A percentile compares a stretch with the other conserved stretches of the same genome.
Conservation (phyloP, 2,888 invertebrate species). For the Polyploca ridens region DNA sequence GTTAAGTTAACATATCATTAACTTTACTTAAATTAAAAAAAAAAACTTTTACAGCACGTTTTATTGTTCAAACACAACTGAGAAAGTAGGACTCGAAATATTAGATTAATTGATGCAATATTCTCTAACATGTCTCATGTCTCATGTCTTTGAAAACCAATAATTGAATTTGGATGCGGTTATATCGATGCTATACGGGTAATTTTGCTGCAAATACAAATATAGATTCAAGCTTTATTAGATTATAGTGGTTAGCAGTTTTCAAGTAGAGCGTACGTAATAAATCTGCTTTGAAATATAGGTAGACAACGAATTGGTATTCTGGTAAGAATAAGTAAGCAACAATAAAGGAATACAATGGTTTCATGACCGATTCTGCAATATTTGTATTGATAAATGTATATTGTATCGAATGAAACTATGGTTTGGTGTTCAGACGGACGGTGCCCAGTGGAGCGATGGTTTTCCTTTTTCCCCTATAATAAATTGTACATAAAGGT, state of each 20-base stretch:
- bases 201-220: not conserved
- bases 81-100: not conserved
- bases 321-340: not conserved
- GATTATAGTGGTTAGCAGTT: not conserved
- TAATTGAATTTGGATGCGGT: slow-evolving; percentile 2
- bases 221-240: not conserved
- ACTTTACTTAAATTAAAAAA: too few relatives aligned
- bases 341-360: slow-evolving; percentile 16
- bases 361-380: slow-evolving; percentile 28
- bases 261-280: not conserved
- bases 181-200: not conserved
- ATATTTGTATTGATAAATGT: slow-evolving; percentile 40
- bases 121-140: not conserved
- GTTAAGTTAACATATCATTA: too few relatives aligned
- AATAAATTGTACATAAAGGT: slow-evolving; percentile 79
- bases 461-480: slow-evolving; percentile 65
- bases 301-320: not conserved
- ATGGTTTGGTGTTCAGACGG: slow-evolving; percentile 52
- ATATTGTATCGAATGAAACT: slow-evolving; percentile 46
- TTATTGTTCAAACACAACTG: too few relatives aligned
- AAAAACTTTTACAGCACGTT: too few relatives aligned
- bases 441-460: slow-evolving; percentile 49
- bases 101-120: not conserved
- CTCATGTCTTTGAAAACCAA: too few relatives aligned
- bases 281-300: not conserved